A percentile compares a stretch with the other conserved stretches of the same genome.
phyloP scores from a whole-genome alignment of 2,888 invertebrate species.

The Drosophila rellima region DNA sequence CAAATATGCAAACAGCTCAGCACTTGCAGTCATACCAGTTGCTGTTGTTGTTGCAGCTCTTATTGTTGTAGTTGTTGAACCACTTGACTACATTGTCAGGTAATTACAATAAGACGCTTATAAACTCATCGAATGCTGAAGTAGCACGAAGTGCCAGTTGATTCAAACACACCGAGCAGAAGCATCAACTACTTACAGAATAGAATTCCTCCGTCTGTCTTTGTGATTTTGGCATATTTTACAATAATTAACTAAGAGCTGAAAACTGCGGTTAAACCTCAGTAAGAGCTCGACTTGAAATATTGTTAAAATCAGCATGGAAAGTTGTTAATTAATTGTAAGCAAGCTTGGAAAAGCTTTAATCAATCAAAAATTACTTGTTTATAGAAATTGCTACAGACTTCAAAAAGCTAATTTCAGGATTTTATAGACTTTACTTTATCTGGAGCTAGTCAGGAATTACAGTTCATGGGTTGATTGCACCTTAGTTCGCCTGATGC shows the following conservation, averaged over 20 bases:
- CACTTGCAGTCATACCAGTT: constrained; percentile 46
- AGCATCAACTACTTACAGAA: neutral
- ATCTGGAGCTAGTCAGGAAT: constrained; percentile 19
- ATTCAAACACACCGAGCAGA: constrained; percentile 5
- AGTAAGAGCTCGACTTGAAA: neutral
- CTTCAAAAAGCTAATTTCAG: neutral
- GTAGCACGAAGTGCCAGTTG: constrained; percentile 63
- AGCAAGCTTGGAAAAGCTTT: neutral
- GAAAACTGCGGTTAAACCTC: constrained; percentile 5
- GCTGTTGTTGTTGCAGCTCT: constrained; percentile 12
- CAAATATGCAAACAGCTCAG: constrained; percentile 65
- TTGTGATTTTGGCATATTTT: constrained; percentile 45
- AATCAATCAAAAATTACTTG: constrained; percentile 7
- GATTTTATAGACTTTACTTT: neutral
- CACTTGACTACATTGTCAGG: constrained; percentile 75
- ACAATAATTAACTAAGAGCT: constrained; percentile 63
- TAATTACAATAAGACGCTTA: constrained; percentile 79
- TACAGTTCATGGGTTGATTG: constrained; percentile 27
- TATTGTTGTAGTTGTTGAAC: constrained; percentile 21
- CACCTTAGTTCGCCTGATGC: constrained; percentile 4
- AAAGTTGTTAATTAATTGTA: constrained; percentile 5
- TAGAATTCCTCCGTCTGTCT: neutral
- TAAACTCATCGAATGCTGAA: constrained; percentile 70
- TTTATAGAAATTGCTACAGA: neutral
- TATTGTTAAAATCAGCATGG: neutral